A percentile compares a stretch with the other conserved stretches of the same genome.
phyloP scores from a whole-genome alignment of 53 echinoderm and acorn worm genomes.

The Patiria pectinifera region DNA sequence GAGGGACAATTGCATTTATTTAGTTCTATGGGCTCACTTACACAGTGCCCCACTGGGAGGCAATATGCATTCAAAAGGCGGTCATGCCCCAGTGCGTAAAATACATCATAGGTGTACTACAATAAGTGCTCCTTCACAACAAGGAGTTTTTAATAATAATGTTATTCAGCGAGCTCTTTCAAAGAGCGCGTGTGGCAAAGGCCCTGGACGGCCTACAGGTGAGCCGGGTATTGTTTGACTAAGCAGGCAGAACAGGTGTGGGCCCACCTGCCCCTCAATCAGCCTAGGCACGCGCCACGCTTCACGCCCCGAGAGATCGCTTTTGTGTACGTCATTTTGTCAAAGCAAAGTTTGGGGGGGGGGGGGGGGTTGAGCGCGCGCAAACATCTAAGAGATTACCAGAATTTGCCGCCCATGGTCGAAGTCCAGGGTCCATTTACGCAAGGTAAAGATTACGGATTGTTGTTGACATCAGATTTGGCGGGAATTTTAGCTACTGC shows the following conservation, averaged over 20 bases:
- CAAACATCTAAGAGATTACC: slow-evolving; percentile 42
- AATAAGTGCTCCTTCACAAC: neutral
- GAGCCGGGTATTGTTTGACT: slow-evolving; percentile 24
- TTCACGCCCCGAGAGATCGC: slow-evolving; percentile 61
- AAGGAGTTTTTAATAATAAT: neutral
- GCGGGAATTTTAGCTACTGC: slow-evolving; percentile 36
- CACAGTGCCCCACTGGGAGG: too few relatives aligned
- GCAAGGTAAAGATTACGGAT: slow-evolving; percentile 15
- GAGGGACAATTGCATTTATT: neutral
- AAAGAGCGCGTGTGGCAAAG: neutral
- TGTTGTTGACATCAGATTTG: slow-evolving; percentile 24
- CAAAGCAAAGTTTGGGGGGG: neutral
- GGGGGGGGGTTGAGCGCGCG: neutral
- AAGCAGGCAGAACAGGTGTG: slow-evolving; percentile 38
- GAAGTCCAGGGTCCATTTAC: slow-evolving; percentile 32
- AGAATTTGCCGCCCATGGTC: slow-evolving; percentile 22
- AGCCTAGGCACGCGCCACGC: slow-evolving; percentile 46
- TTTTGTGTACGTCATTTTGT: slow-evolving; percentile 29
- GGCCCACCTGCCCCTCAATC: slow-evolving; percentile 30
- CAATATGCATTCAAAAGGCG: neutral
- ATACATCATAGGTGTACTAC: neutral
- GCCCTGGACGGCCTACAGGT: slow-evolving; percentile 50
- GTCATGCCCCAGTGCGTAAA: neutral
- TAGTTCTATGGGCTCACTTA: too few relatives aligned
- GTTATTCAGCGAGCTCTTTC: neutral